phyloP scores from a whole-genome alignment of 2,113 vertebrate genomes.

The Ageneiosus marmoratus region DNA sequence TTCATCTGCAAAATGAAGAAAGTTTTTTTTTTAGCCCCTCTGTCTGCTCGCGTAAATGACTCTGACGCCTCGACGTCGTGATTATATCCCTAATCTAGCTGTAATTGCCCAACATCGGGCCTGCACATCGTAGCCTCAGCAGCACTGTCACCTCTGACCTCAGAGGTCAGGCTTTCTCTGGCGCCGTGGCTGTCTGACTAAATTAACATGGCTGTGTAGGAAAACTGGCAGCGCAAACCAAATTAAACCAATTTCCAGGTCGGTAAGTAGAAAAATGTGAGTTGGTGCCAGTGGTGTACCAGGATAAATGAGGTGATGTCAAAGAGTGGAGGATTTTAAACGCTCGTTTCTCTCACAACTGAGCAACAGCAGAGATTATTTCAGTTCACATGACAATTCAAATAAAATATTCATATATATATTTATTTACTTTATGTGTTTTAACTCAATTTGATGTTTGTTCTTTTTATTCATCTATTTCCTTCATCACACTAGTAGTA shows the following conservation, averaged over 20 bases:
- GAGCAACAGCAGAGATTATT: neutral
- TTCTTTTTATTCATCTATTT: too few species aligned
- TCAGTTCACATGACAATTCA: neutral
- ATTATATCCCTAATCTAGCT: conserved; percentile 25
- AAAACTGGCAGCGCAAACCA: neutral
- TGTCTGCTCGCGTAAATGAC: neutral
- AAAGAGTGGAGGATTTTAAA: neutral
- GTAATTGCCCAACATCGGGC: conserved; percentile 1
- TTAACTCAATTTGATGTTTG: too few species aligned
- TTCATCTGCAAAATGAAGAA: conserved; percentile 20
- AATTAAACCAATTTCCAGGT: conserved; percentile 4
- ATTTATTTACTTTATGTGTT: too few species aligned
- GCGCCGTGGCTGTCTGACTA: conserved; percentile 9
- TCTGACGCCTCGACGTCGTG: conserved; percentile 5
- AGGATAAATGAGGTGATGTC: neutral
- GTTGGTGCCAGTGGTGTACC: neutral
- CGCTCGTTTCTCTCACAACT: neutral
- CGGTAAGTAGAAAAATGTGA: neutral
- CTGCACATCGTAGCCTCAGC: neutral
- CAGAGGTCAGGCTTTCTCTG: conserved; percentile 20
- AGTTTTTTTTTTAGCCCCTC: neutral
- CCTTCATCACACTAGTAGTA: too few species aligned
- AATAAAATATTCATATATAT: neutral
- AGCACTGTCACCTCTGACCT: conserved; percentile 28
- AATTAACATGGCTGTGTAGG: neutral